These are phyloP conservation scores for Pedetes capensis DNA, from an alignment of 2,113 vertebrate genomes.

Conservation along the genomic window DNA sequence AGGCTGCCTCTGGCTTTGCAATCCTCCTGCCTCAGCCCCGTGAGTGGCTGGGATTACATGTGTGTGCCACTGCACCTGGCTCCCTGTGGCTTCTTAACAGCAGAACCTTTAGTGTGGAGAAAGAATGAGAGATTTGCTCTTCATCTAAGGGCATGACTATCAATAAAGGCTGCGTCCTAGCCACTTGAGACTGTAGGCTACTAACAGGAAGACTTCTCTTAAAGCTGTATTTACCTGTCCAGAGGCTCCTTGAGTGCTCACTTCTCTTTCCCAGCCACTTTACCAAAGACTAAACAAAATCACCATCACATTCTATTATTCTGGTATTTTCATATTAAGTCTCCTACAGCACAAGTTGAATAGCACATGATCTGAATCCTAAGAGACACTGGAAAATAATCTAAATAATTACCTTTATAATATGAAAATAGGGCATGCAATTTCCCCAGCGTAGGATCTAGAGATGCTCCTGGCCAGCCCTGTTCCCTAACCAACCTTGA, in stretches of 20 bases:
- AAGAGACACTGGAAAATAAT: background rate
- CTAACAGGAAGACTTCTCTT: background rate
- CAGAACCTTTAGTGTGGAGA: background rate
- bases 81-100: background rate
- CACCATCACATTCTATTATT: background rate
- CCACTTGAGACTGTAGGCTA: background rate
- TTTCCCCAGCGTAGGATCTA: background rate
- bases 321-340: background rate
- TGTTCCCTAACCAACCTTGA: background rate
- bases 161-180: background rate
- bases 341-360: background rate
- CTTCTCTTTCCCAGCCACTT: background rate
- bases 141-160: background rate
- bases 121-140: background rate
- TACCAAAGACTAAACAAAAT: background rate
- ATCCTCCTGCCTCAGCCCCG: too few species aligned
- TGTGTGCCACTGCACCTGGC: too few species aligned
- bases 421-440: background rate
- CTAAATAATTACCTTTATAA: background rate
- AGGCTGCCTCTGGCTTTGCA: too few species aligned
- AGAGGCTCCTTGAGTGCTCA: too few species aligned
- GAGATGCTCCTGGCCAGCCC: fast-evolving
- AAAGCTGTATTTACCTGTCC: background rate
- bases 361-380: background rate
- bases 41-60: too few species aligned